Evolutionary conservation across 2,797 vertebrate genomes (phyloP).

Genomic region (Brotula barbata): DNA sequence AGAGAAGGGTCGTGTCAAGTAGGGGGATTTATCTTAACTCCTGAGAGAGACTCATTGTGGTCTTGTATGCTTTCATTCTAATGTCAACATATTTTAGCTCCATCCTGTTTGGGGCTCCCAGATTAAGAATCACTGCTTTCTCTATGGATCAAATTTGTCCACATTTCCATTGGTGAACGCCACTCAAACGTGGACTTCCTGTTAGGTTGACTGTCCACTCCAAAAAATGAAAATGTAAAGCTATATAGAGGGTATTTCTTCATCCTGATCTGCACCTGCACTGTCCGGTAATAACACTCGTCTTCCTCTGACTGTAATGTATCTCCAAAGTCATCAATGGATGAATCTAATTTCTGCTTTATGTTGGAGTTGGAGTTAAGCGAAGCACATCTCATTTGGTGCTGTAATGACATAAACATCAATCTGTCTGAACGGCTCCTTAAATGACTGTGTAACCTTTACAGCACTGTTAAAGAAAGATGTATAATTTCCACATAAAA

Average conservation of each 20-base stretch:
- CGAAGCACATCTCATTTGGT: conserved; percentile 69
- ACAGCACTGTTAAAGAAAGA: conserved; percentile 79
- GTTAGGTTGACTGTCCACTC: too few relatives aligned
- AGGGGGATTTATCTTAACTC: too few relatives aligned
- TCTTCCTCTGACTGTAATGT: conserved; percentile 44
- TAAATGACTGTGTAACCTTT: conserved; percentile 85
- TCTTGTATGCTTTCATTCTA: too few relatives aligned
- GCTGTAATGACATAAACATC: conserved; percentile 81
- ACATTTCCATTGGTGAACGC: too few relatives aligned
- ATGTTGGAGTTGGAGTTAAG: conserved; percentile 56
- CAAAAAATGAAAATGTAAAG: too few relatives aligned
- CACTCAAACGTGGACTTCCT: too few relatives aligned
- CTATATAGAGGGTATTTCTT: conserved; percentile 15
- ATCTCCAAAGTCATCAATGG: conserved; percentile 69
- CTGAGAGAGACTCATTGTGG: too few relatives aligned
- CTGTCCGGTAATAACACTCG: conserved; percentile 19
- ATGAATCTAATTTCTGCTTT: conserved; percentile 70
- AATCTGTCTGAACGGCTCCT: conserved; percentile 81
- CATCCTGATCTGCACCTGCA: background rate
- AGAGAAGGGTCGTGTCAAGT: too few relatives aligned
- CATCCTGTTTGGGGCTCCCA: too few relatives aligned
- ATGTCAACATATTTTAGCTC: too few relatives aligned
- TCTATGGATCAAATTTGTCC: too few relatives aligned
- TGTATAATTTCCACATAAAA: conserved; percentile 76
- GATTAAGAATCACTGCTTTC: too few relatives aligned